Conservation (phyloP, 2,113 vertebrate species). For the Eptatretus burgeri region DNA sequence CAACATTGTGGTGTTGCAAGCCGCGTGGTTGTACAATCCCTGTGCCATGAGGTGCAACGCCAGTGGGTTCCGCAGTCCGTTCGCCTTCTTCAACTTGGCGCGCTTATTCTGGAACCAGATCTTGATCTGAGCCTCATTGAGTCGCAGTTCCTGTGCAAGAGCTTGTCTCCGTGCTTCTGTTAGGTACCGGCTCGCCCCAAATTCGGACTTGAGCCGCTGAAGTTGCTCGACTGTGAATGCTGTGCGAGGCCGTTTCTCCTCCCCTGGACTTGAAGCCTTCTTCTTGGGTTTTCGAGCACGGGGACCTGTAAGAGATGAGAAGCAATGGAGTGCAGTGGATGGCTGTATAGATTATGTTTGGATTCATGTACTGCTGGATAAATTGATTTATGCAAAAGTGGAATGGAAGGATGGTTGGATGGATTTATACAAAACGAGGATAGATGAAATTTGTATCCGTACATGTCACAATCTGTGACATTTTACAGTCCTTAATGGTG, state of each 20-base stretch:
- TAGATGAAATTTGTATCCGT: no score
- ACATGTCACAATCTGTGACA: no score
- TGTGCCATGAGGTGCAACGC: conserved; percentile 70
- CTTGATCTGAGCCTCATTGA: conserved; percentile 77
- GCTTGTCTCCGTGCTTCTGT: conserved; percentile 57
- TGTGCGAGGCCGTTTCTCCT: conserved; percentile 62
- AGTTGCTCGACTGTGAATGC: conserved; percentile 72
- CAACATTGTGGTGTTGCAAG: conserved; percentile 8
- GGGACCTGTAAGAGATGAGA: conserved; percentile 25
- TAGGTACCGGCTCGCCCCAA: conserved; percentile 60
- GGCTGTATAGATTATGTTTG: no score
- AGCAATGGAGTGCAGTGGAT: no score
- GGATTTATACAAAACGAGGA: no score
- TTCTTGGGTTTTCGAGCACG: conserved; percentile 95
- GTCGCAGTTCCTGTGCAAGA: conserved; percentile 51
- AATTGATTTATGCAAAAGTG: no score
- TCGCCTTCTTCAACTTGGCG: conserved; percentile 72
- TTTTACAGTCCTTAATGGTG: no score
- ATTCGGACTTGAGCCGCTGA: conserved; percentile 56
- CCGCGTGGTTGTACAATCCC: conserved; percentile 67
- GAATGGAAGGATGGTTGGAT: no score
- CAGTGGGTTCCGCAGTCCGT: conserved; percentile 38
- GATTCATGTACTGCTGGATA: no score
- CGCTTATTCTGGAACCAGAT: conserved; percentile 88
- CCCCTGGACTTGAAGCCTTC: conserved; percentile 18